Conservation (phyloP, 2,113 vertebrate genomes). For the Irena cyanogastra region DNA sequence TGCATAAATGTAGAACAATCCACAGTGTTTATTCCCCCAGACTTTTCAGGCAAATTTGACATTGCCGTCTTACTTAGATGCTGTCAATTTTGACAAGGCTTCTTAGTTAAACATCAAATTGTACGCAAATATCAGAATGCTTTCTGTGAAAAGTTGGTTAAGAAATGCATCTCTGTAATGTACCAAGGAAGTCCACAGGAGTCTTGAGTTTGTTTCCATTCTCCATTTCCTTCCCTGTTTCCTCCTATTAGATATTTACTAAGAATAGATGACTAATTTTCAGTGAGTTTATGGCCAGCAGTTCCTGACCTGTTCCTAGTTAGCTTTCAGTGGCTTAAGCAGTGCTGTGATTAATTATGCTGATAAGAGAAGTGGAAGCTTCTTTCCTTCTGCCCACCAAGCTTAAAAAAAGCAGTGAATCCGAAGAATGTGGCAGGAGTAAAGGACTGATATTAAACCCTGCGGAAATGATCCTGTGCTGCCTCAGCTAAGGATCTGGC, state of each 20-base stretch:
- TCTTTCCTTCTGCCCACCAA: background rate
- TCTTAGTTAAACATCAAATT: background rate
- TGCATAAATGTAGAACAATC: background rate
- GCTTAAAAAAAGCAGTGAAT: background rate
- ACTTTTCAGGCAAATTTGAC: background rate
- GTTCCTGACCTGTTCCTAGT: background rate
- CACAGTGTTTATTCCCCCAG: background rate
- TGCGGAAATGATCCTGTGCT: background rate
- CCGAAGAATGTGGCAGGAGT: background rate
- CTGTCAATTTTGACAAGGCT: background rate
- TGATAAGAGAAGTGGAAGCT: slow-evolving; percentile 21
- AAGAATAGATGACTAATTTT: background rate
- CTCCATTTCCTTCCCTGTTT: slow-evolving; percentile 6
- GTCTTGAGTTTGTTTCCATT: background rate
- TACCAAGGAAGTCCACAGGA: background rate
- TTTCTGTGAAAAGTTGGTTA: background rate
- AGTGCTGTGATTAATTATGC: background rate
- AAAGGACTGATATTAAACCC: background rate
- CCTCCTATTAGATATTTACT: background rate
- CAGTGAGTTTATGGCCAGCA: background rate
- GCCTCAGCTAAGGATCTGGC: background rate
- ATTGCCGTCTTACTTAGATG: background rate
- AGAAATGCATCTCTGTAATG: background rate
- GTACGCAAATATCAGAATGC: background rate
- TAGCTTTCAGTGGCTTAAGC: background rate